These are phyloP conservation scores for Heliconius ismenius DNA, from an alignment of 2,888 invertebrate genomes.

Conservation along the genomic window DNA sequence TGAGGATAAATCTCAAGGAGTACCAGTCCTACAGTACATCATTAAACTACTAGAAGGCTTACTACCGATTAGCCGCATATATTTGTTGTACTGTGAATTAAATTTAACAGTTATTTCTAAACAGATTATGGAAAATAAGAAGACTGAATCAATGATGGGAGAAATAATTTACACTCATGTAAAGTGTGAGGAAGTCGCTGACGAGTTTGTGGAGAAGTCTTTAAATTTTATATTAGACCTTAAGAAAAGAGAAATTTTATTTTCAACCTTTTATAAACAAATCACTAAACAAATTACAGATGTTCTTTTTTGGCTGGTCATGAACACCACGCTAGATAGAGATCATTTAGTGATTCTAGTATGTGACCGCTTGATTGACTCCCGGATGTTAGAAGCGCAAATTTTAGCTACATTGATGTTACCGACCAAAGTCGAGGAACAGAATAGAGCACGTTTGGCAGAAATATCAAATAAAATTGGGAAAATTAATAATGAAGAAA, in stretches of 20 bases:
- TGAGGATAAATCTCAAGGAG: slow-evolving; percentile 19
- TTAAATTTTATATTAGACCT: slow-evolving; percentile 22
- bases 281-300: neutral
- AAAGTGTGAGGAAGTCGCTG: slow-evolving; percentile 11
- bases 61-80: slow-evolving; percentile 26
- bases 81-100: slow-evolving; percentile 29
- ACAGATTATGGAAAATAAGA: slow-evolving; percentile 13
- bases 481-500: neutral
- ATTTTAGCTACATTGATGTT: neutral
- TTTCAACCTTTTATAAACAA: slow-evolving; percentile 9
- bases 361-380: slow-evolving; percentile 1
- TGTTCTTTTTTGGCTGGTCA: neutral
- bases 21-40: slow-evolving; percentile 30
- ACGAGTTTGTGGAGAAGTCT: neutral
- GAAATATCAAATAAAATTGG: neutral
- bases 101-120: slow-evolving; percentile 23
- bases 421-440: neutral
- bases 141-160: neutral
- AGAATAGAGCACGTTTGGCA: neutral
- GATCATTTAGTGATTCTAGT: neutral
- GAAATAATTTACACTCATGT: slow-evolving; percentile 6
- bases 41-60: slow-evolving; percentile 10
- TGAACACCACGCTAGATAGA: slow-evolving; percentile 10
- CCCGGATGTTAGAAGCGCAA: neutral
- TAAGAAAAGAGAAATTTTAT: slow-evolving; percentile 25